Evolutionary conservation across 2,113 vertebrate species (phyloP), one percentile per base, ranked within the genome.

Genomic region (Oreochromis aureus): DNA sequence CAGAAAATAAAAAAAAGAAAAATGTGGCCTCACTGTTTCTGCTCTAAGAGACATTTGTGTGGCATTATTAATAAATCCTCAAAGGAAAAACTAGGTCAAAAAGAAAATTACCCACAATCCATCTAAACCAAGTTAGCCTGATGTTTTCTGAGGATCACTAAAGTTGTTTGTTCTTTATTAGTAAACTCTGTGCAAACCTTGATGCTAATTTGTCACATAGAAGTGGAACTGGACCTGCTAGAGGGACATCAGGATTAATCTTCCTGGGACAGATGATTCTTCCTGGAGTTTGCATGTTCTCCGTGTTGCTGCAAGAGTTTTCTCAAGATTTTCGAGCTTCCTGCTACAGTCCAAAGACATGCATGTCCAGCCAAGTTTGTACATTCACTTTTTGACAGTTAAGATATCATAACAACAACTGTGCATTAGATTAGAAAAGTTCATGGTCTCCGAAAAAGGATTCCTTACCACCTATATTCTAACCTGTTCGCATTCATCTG

Each of bases 131-230:
- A 19, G 51, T 19, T 53, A 18, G 19, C 51, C 51, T 19, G 51
- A 19, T 53, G 51, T 53, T 53, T 18, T 39, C 66, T 0, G 66
- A 2, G 0, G 13, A 71, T 71, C 22, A 10, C 13, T 16, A 0
- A 44, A 44, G 66, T 6, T 10, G 5, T 24, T 24, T 13, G 36
- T 41, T 9, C 63, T 44, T 71, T 36, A 16, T 44, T 24, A 44
- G 22, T 44, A 1, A 71, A 2, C 2, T 71, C 66, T 27, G 22
- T 46, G 8, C 39, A 44, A 73, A 27, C 13, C n/a, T 71, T 44
- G 66, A 24, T 16, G 8, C 12, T 44, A 9, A 27, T 46, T 39
- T 22, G 11, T 69, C 39, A 27, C 39, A 13, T 24, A 69, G 63
- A 73, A 10, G 66, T 73, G 39, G 32, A 63, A 36, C 18, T 1